Conservation (phyloP, 2,797 vertebrate species). For the Lutjanus campechanus region DNA sequence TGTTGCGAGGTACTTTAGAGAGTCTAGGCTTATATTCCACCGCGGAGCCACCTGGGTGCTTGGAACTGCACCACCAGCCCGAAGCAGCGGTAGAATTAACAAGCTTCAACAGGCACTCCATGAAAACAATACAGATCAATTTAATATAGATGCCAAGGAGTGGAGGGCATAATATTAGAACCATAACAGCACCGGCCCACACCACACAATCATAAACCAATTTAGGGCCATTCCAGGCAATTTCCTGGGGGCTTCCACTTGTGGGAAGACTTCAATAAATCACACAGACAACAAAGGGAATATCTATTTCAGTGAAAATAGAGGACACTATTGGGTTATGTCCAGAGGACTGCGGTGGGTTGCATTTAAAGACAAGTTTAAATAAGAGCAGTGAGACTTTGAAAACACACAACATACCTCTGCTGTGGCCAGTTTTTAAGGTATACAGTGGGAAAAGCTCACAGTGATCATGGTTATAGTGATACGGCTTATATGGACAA, state of each 20-base stretch:
- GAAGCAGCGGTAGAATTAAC: constrained; percentile 79
- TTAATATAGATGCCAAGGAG: constrained; percentile 88
- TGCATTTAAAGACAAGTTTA: constrained; percentile 72
- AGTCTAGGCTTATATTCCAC: constrained; percentile 41
- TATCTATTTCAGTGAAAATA: constrained; percentile 87
- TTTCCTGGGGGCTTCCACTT: constrained; percentile 89
- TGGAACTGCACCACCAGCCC: constrained; percentile 58
- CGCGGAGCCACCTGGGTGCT: constrained; percentile 57
- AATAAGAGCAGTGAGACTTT: constrained; percentile 65
- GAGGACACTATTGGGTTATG: constrained; percentile 83
- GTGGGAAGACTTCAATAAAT: constrained; percentile 90
- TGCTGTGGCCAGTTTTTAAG: constrained; percentile 30
- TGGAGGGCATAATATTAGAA: constrained; percentile 86
- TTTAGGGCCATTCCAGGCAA: constrained; percentile 90
- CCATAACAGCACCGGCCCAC: constrained; percentile 82
- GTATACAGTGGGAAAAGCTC: constrained; percentile 13
- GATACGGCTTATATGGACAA: too few species aligned
- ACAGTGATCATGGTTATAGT: too few species aligned
- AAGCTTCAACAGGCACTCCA: constrained; percentile 81
- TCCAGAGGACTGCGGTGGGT: constrained; percentile 61
- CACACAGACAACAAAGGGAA: constrained; percentile 88
- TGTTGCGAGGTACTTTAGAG: constrained; percentile 33
- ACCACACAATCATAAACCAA: constrained; percentile 90
- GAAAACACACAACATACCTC: constrained; percentile 44
- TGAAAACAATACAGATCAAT: constrained; percentile 87